Percentiles rank a stretch among this genome's conserved stretches.
These are phyloP conservation scores for Sebastes trivittatus DNA, from an alignment of 2,797 vertebrate genomes.

Conservation along the genomic window DNA sequence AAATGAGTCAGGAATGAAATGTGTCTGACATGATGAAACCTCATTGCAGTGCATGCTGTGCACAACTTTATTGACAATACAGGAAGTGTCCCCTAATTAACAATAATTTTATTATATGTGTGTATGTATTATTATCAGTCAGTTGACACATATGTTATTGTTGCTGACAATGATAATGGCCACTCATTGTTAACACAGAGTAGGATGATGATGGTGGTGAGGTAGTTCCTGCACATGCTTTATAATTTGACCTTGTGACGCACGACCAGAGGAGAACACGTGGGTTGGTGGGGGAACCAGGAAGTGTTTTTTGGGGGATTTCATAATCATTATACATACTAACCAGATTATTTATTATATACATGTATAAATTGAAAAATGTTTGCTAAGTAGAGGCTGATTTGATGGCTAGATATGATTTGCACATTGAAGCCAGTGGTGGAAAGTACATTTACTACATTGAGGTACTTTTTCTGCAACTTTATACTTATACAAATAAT, in stretches of 20 bases:
- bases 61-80: background rate
- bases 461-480: background rate
- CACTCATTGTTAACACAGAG: background rate
- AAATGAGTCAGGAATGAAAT: background rate
- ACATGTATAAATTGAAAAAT: background rate
- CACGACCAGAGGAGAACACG: constrained; percentile 72
- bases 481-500: background rate
- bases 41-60: background rate
- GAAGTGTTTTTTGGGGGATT: background rate
- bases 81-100: too few relatives aligned
- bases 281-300: constrained; percentile 39
- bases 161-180: background rate
- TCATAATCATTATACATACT: background rate
- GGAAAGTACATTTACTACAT: background rate
- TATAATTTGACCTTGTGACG: constrained; percentile 84
- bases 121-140: accelerated
- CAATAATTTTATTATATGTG: too few relatives aligned
- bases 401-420: background rate
- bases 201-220: constrained; percentile 8
- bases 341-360: background rate
- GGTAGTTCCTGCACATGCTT: constrained; percentile 56
- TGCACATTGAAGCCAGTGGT: background rate
- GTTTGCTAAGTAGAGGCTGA: background rate
- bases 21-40: background rate
- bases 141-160: accelerated